phyloP scores from a whole-genome alignment of 2,888 invertebrate species.

The Maniola hyperantus region DNA sequence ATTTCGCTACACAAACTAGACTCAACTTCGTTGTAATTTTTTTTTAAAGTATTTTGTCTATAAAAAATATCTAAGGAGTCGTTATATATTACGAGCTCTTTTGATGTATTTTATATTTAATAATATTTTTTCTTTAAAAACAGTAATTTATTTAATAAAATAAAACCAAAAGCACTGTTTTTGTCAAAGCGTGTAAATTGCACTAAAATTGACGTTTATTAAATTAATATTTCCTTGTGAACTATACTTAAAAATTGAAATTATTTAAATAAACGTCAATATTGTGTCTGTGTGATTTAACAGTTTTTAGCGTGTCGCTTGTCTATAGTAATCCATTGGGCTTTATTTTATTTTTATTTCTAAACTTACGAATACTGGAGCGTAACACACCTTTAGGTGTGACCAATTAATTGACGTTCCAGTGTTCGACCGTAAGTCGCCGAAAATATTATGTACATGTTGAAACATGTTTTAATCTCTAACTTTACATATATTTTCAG shows the following conservation, averaged over 20 bases:
- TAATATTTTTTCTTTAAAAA: neutral
- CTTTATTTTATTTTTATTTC: conserved; percentile 47
- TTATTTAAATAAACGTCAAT: conserved; percentile 31
- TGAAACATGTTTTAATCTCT: neutral
- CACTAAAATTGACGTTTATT: conserved; percentile 29
- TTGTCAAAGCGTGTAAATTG: conserved; percentile 32
- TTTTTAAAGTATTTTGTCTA: neutral
- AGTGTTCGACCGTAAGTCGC: neutral
- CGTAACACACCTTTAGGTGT: neutral
- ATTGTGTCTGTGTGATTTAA: conserved; percentile 47
- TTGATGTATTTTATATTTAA: neutral
- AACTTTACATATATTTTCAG: conserved; percentile 32
- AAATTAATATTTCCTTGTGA: neutral
- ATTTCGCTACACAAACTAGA: conserved; percentile 12
- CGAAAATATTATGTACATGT: conserved; percentile 1
- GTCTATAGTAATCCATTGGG: conserved; percentile 50
- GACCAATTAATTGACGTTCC: neutral
- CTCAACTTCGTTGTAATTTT: neutral
- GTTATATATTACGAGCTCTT: neutral
- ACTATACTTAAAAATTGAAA: neutral
- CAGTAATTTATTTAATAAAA: neutral
- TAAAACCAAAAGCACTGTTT: conserved; percentile 34
- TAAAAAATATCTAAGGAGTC: neutral
- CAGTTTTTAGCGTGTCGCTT: conserved; percentile 67
- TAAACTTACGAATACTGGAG: conserved; percentile 19